Evolutionary conservation across 2,113 vertebrate species (phyloP).

Genomic region (Rhabdomys dilectus): DNA sequence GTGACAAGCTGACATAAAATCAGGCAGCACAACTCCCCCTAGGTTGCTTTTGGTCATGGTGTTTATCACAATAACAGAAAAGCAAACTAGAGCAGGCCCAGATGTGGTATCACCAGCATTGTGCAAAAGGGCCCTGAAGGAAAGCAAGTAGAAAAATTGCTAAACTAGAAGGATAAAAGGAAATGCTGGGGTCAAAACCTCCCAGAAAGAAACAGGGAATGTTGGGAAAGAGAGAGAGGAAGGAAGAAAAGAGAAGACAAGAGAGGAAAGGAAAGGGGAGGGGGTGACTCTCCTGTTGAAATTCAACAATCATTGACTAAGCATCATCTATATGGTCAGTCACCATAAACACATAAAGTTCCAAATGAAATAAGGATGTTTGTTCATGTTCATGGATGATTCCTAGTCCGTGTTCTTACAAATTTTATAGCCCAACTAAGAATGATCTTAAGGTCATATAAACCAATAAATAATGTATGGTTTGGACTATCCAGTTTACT

Average conservation of each 20-base stretch:
- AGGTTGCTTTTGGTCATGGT: not conserved
- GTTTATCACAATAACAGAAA: not conserved
- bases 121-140: not conserved
- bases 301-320: not conserved
- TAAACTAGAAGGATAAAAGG: not conserved
- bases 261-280: not conserved
- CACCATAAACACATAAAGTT: not conserved
- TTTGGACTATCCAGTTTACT: not conserved
- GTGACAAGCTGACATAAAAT: not conserved
- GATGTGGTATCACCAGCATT: too few relatives aligned
- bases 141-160: not conserved
- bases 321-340: not conserved
- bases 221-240: not conserved
- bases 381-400: not conserved
- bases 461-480: not conserved
- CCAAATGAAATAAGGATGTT: not conserved
- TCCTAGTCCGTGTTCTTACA: not conserved
- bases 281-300: not conserved
- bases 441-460: not conserved
- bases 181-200: not conserved
- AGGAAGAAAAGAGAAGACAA: not conserved
- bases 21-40: not conserved
- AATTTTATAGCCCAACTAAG: not conserved
- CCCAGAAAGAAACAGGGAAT: not conserved
- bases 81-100: not conserved